Base-by-base conservation (phyloP, 2,113 vertebrate genomes). In the Osmerus mordax region DNA sequence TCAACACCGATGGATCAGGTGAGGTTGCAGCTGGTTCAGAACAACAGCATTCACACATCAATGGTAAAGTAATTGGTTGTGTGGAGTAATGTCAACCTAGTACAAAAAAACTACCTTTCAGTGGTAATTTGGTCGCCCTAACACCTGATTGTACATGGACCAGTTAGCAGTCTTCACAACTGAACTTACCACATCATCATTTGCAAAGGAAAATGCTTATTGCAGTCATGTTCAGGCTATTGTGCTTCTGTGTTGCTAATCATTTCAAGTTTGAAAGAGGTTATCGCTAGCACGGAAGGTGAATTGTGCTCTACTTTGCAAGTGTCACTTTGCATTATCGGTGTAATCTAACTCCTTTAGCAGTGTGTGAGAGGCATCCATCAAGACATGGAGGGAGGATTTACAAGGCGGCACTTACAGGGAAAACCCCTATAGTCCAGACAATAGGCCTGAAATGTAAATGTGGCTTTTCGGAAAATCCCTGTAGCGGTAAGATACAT, bases 331-430 rank as follows among this genome's bases (percentile, higher is more conserved):
- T 74, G 29, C 28, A 68, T 75, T 74, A 73, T 72, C 68, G 41
- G 14, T 71, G 58, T 70, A 54, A 79, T 71, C 36, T 66, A 78
- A 74, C 69, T 77, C n/a, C 55, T 65, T 61, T 63, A 51, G 19
- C 29, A 72, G 55, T 29, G 53, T 54, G 71, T 61, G n/a, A 72
- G 58, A 53, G 83, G 82, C 67, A 70, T 62, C 28, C 32, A 53
- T 78, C 83, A 81, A 72, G 70, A 81, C 63, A 77, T 78, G 65
- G 67, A 80, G 32, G 60, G 62, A 83, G 79, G 74, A 58, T 62
- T 69, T 65, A 15, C 70, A 69, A 72, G 67, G 61, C 65, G 56
- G 69, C 65, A 18, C 62, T 61, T 28, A 47, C 47, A 62, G 0
- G 9, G 65, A 70, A 51, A 75, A 73, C 71, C 77, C 16, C 18